Evolutionary conservation across 2,113 vertebrate genomes (phyloP).

Genomic region (Hydropotes inermis): DNA sequence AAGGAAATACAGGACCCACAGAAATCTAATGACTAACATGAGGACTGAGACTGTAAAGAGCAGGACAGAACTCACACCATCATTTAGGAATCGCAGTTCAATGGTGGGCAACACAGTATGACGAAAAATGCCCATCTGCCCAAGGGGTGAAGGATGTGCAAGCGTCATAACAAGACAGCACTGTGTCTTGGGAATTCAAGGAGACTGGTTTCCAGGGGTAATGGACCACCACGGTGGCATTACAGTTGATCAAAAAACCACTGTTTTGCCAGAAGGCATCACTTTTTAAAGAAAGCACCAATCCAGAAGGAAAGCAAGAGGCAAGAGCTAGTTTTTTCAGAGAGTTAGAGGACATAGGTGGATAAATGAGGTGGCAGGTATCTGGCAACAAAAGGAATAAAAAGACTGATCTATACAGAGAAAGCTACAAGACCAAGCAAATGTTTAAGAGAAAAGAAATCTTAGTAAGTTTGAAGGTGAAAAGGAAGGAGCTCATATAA

Average conservation of each 20-base stretch:
- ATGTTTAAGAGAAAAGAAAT: conserved; percentile 24
- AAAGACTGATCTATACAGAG: not conserved
- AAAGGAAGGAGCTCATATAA: conserved; percentile 13
- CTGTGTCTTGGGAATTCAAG: not conserved
- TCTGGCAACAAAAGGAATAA: conserved; percentile 6
- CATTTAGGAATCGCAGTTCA: not conserved
- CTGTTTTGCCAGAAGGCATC: conserved; percentile 27
- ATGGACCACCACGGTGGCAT: not conserved
- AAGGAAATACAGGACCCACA: conserved; percentile 2
- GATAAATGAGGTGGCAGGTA: not conserved
- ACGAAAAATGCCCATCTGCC: not conserved
- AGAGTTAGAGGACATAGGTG: not conserved
- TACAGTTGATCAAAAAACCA: not conserved
- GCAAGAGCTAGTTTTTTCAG: conserved; percentile 15
- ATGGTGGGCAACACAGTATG: not conserved
- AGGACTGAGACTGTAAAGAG: not conserved
- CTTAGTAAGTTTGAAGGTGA: not conserved
- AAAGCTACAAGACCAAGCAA: conserved; percentile 14
- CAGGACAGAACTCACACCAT: not conserved
- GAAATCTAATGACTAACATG: not conserved
- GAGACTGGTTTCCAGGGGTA: not conserved
- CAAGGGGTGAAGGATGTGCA: not conserved
- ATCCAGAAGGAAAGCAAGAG: not conserved
- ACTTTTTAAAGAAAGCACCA: conserved; percentile 42
- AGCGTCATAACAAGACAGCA: not conserved